phyloP scores from a whole-genome alignment of 2,797 vertebrate genomes.

The Sardinella longiceps region DNA sequence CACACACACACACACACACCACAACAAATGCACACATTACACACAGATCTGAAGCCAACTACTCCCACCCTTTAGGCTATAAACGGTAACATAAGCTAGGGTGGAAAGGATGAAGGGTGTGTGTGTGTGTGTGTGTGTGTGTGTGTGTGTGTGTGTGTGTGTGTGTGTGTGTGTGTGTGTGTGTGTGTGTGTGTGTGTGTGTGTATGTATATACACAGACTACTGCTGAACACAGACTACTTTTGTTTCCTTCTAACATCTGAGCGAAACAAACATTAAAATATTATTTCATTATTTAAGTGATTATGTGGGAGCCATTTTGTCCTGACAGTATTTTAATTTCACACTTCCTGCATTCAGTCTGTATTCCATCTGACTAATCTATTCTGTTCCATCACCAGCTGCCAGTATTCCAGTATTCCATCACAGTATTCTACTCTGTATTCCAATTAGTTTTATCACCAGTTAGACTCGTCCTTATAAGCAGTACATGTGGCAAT shows the following conservation, averaged over 20 bases:
- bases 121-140: not conserved
- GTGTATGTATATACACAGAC: not conserved
- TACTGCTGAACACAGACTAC: not conserved
- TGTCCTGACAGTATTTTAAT: not conserved
- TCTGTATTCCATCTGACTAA: no score
- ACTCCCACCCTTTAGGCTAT: not conserved
- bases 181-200: not conserved
- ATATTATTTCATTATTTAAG: not conserved
- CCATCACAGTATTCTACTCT: not conserved
- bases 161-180: constrained; percentile 23
- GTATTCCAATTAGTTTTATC: not conserved
- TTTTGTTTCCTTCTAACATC: not conserved
- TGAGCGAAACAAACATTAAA: not conserved
- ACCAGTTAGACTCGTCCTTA: not conserved
- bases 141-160: constrained; percentile 30
- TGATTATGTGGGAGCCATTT: not conserved
- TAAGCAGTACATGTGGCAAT: not conserved
- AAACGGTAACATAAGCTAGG: not conserved
- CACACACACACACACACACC: not conserved
- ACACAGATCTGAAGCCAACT: not conserved
- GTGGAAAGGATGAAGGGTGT: not conserved
- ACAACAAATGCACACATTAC: not conserved
- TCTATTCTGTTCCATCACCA: not conserved
- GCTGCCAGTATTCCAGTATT: no score
- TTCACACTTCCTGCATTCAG: no score